Evolutionary conservation across 2,888 invertebrate species (phyloP), one percentile per base, ranked within the genome.

Genomic region (Chloroclystis v-ata): DNA sequence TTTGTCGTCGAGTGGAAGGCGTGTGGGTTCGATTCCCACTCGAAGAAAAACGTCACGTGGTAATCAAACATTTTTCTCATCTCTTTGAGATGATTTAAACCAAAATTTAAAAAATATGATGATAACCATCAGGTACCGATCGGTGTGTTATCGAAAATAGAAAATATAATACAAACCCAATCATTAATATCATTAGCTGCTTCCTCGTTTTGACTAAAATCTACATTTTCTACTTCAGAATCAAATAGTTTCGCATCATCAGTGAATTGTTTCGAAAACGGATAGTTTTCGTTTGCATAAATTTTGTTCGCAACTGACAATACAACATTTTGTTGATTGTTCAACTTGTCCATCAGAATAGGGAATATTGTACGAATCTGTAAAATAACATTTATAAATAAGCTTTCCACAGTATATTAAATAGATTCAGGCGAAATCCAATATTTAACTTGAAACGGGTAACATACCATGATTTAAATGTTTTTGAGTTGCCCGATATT

Each of bases 111-210:
- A n/a, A n/a, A n/a, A n/a, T n/a, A n/a, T n/a, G n/a, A n/a, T n/a
- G n/a, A n/a, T n/a, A n/a, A n/a, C n/a, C n/a, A n/a, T n/a, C n/a
- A n/a, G n/a, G n/a, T n/a, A n/a, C n/a, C n/a, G n/a, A n/a, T n/a
- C n/a, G n/a, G n/a, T n/a, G n/a, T n/a, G 4, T 28, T 10, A 28
- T 28, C 16, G 2, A 12, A 20, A 10, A 4, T 4, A 40, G 11
- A 5, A 11, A 26, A 26, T 4, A 5, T 16, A 35, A 28, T 35
- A 61, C 56, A 37, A 54, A 76, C 77, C 72, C 72, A 75, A 28
- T 56, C 30, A 43, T 77, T 77, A 4, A 77, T 77, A 13, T 1
- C 56, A 1, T 52, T 39, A 20, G 77, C 66, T 20, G 72, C 56
- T 44, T 53, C 10, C 8, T 7, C 2, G 6, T 44, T 26, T 3